A percentile compares a stretch with the other conserved stretches of the same genome.
Conservation (phyloP, 2,113 vertebrate genomes). For the Brachyhypopomus occidentalis region DNA sequence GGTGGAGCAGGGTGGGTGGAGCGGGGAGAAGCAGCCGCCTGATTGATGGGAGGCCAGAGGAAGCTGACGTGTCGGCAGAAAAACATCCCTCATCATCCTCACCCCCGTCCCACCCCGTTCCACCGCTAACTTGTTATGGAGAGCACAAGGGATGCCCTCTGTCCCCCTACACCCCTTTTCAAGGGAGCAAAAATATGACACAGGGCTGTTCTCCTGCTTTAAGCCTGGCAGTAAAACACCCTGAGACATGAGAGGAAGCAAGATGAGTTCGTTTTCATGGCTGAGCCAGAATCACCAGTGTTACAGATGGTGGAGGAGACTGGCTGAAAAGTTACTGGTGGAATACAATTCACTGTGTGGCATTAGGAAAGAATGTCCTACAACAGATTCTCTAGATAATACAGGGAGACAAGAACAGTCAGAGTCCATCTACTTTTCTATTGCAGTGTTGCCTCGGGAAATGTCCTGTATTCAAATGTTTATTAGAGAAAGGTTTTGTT, state of each 20-base stretch:
- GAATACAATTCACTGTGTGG: neutral
- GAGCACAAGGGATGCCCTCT: neutral
- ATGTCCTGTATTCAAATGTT: constrained; percentile 24
- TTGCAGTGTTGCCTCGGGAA: constrained; percentile 28
- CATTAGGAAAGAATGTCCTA: neutral
- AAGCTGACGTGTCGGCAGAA: constrained; percentile 17
- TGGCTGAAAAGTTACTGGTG: neutral
- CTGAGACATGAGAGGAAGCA: neutral
- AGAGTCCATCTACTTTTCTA: neutral
- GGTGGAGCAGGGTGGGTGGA: neutral
- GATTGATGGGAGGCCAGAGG: constrained; percentile 20
- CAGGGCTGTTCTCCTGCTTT: constrained; percentile 8
- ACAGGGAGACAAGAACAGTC: too few relatives aligned
- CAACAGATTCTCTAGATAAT: neutral
- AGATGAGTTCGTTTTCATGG: neutral
- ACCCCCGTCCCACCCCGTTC: constrained; percentile 25
- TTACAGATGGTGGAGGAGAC: neutral
- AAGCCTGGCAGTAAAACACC: constrained; percentile 23
- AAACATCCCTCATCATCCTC: constrained; percentile 22
- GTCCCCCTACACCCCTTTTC: neutral
- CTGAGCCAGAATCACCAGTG: neutral
- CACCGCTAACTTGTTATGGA: constrained; percentile 30
- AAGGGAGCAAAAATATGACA: constrained; percentile 31
- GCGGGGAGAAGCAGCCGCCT: neutral
- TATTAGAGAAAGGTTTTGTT: constrained; percentile 23